Evolutionary conservation across 2,797 vertebrate genomes (phyloP).

Genomic region (Poeciliopsis paucimaculata): DNA sequence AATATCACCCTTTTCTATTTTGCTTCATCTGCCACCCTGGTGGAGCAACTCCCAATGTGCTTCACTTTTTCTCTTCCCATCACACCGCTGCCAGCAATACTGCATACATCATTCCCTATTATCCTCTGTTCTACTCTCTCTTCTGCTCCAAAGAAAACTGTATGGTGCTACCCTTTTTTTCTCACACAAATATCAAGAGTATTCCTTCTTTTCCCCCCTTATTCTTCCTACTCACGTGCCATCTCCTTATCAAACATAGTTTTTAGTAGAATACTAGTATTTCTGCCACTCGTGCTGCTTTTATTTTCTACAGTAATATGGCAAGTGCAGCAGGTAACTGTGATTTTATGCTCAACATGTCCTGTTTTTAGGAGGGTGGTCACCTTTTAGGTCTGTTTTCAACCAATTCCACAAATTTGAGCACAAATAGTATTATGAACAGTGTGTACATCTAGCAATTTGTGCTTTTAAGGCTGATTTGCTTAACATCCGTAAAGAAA

Average conservation of each 20-base stretch:
- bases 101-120: slow-evolving; percentile 60
- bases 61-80: slow-evolving; percentile 62
- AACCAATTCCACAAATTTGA: neutral
- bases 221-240: neutral
- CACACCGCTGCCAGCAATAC: slow-evolving; percentile 66
- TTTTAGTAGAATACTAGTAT: slow-evolving; percentile 26
- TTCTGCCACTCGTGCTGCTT: slow-evolving; percentile 19
- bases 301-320: slow-evolving; percentile 30
- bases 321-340: slow-evolving; percentile 33
- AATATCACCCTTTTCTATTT: slow-evolving; percentile 66
- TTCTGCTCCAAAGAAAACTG: slow-evolving; percentile 10
- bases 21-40: slow-evolving; percentile 62
- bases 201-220: slow-evolving; percentile 4
- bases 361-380: neutral
- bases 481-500: neutral
- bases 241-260: slow-evolving; percentile 34
- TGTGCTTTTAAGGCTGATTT: neutral
- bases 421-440: neutral
- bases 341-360: slow-evolving; percentile 10
- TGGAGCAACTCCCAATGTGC: slow-evolving; percentile 59
- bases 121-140: slow-evolving; percentile 34
- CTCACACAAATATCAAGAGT: slow-evolving; percentile 20
- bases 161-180: slow-evolving; percentile 29
- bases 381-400: neutral
- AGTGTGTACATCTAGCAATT: neutral